Percentiles rank a stretch among this genome's conserved stretches.
phyloP scores from a whole-genome alignment of 2,797 vertebrate species.

The Leptodactylus fallax region DNA sequence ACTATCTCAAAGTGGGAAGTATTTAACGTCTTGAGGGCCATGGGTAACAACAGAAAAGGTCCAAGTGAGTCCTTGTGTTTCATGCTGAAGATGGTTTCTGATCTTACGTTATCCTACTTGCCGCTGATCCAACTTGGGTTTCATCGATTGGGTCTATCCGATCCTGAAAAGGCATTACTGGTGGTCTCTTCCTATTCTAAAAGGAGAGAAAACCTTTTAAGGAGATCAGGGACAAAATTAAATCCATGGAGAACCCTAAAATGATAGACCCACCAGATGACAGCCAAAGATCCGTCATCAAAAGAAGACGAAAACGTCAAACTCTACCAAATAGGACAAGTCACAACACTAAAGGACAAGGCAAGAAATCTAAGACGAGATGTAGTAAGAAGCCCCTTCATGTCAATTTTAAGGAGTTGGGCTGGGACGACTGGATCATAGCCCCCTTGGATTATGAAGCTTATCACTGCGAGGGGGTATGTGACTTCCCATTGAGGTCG shows the following conservation, averaged over 20 bases:
- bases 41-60: slow-evolving; percentile 67
- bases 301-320: slow-evolving; percentile 72
- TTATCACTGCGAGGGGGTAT: slow-evolving; percentile 85
- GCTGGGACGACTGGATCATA: slow-evolving; percentile 91
- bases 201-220: slow-evolving; percentile 82
- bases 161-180: slow-evolving; percentile 79
- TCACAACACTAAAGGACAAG: slow-evolving; percentile 68
- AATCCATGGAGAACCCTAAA: slow-evolving; percentile 69
- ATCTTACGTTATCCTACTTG: slow-evolving; percentile 66
- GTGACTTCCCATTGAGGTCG: slow-evolving; percentile 86
- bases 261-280: slow-evolving; percentile 67
- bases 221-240: slow-evolving; percentile 81
- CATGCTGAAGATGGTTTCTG: slow-evolving; percentile 73
- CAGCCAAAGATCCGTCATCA: slow-evolving; percentile 60
- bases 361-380: slow-evolving; percentile 75
- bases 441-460: slow-evolving; percentile 88
- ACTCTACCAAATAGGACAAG: slow-evolving; percentile 67
- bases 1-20: slow-evolving; percentile 79
- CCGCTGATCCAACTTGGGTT: slow-evolving; percentile 76
- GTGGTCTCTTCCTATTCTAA: slow-evolving; percentile 80
- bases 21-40: slow-evolving; percentile 79
- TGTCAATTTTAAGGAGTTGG: slow-evolving; percentile 87
- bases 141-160: slow-evolving; percentile 63
- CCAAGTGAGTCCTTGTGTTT: slow-evolving; percentile 74
- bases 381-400: slow-evolving; percentile 84